These are phyloP conservation scores for Phalacrocorax pelagicus DNA, from an alignment of 2,113 vertebrate genomes.

Conservation along the genomic window DNA sequence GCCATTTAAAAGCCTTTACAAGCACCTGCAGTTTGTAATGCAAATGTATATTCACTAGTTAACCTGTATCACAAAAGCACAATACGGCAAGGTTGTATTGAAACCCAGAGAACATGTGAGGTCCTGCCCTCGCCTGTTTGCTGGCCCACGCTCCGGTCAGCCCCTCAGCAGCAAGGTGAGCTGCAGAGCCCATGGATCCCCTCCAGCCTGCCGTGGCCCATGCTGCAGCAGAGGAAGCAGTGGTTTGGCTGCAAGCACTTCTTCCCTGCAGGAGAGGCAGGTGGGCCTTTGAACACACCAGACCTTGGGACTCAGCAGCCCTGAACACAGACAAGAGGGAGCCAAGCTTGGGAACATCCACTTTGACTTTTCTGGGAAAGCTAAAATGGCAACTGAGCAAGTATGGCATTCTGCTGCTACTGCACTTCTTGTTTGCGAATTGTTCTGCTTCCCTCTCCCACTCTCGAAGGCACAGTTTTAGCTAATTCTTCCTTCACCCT, in stretches of 20 bases:
- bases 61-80: not conserved
- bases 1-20: not conserved
- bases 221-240: not conserved
- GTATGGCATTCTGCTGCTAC: not conserved
- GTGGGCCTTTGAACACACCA: not conserved
- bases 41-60: no score
- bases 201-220: not conserved
- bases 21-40: not conserved
- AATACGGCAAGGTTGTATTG: not conserved
- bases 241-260: not conserved
- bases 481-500: not conserved
- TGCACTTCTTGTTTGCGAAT: not conserved
- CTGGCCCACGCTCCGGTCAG: not conserved
- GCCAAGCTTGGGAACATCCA: not conserved
- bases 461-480: not conserved
- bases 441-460: not conserved
- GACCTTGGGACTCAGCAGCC: not conserved
- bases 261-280: not conserved
- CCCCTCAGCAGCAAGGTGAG: not conserved
- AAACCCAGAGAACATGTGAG: not conserved
- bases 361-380: conserved; percentile 28
- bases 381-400: not conserved
- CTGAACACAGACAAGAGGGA: not conserved
- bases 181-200: not conserved
- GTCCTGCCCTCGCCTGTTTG: not conserved